A percentile compares a stretch with the other conserved stretches of the same genome.
Evolutionary conservation across 2,797 vertebrate species (phyloP).

Genomic region (Phylloscopus collybita): DNA sequence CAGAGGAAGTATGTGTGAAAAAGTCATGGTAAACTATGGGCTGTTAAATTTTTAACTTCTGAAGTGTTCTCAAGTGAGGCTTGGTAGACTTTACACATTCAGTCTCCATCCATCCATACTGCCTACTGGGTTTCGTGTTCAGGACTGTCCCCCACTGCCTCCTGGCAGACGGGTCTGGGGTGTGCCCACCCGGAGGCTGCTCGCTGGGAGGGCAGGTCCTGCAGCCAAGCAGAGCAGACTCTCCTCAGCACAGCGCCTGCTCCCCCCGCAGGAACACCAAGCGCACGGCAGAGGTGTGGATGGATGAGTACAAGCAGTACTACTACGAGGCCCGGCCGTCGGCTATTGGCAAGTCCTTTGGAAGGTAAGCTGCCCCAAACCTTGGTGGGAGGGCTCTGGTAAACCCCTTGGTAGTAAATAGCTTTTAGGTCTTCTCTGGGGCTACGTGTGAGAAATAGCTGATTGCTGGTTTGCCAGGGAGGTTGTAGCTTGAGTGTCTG

Average conservation of each 20-base stretch:
- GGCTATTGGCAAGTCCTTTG: slow-evolving; percentile 92
- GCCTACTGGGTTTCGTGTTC: background rate
- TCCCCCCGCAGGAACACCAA: slow-evolving; percentile 88
- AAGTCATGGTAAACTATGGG: background rate
- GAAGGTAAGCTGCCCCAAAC: slow-evolving; percentile 82
- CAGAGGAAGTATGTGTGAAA: background rate
- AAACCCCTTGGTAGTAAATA: background rate
- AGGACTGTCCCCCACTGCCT: background rate
- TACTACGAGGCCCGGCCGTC: slow-evolving; percentile 96
- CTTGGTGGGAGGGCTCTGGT: background rate
- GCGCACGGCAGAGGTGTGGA: slow-evolving; percentile 97
- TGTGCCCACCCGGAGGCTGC: background rate
- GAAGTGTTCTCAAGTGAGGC: background rate
- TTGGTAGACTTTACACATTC: background rate
- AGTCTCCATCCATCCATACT: background rate
- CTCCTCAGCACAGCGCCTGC: background rate
- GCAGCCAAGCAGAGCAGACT: background rate
- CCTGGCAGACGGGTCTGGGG: background rate
- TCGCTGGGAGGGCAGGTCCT: background rate
- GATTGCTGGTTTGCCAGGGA: background rate
- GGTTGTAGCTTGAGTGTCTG: background rate
- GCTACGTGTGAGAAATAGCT: background rate
- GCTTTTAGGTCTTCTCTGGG: background rate
- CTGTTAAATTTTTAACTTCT: background rate
- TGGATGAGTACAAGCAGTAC: slow-evolving; percentile 98